These are phyloP conservation scores for Sebastes matsubarae DNA, from an alignment of 2,797 vertebrate species.

Conservation along the genomic window DNA sequence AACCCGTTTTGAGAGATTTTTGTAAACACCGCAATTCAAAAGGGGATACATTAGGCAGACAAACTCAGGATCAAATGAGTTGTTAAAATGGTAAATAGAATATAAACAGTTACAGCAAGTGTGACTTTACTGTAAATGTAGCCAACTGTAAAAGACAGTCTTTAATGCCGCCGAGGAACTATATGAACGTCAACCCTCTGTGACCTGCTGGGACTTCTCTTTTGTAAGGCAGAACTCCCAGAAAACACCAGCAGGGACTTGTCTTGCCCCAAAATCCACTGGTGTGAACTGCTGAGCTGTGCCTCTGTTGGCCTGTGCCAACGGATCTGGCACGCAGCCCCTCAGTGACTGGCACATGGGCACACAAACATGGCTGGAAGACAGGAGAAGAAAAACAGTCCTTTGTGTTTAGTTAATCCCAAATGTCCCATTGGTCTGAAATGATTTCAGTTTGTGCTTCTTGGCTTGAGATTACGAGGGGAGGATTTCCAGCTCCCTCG, in stretches of 20 bases:
- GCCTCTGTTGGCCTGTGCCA: conserved; percentile 30
- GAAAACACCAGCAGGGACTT: conserved; percentile 51
- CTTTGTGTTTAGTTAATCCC: conserved; percentile 68
- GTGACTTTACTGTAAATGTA: conserved; percentile 15
- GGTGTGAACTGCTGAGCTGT: conserved; percentile 41
- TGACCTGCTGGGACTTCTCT: conserved; percentile 19
- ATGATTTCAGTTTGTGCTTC: conserved; percentile 57
- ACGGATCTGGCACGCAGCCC: conserved; percentile 53
- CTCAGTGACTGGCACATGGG: conserved; percentile 37
- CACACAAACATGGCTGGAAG: conserved; percentile 50
- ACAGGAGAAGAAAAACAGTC: conserved; percentile 55
- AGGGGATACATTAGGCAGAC: not conserved
- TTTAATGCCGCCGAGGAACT: conserved; percentile 23
- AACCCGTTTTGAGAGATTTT: not conserved
- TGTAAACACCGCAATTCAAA: not conserved
- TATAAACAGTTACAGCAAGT: not conserved
- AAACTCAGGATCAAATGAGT: not conserved
- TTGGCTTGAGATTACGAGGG: conserved; percentile 55
- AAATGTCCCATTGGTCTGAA: conserved; percentile 63
- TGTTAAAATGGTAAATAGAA: not conserved
- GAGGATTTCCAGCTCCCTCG: conserved; percentile 58
- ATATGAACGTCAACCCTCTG: conserved; percentile 4
- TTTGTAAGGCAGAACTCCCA: conserved; percentile 56
- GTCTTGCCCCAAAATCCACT: conserved; percentile 53
- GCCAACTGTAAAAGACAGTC: conserved; percentile 28